Conservation (phyloP, 2,113 vertebrate species). For the Atlantisia rogersi region DNA sequence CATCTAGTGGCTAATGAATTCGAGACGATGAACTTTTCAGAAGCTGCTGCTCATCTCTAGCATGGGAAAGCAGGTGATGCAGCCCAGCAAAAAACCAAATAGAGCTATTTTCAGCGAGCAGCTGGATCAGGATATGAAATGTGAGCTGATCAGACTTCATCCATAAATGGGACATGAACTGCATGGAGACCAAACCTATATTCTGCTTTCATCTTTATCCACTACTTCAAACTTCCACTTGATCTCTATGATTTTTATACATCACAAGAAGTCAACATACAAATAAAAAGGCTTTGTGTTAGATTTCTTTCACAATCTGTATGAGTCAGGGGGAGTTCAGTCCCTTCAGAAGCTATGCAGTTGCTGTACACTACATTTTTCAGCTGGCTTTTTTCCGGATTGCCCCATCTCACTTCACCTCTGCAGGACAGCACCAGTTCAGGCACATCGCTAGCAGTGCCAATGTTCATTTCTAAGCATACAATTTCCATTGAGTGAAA, state of each 20-base stretch:
- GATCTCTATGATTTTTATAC: background rate
- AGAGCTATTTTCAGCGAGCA: background rate
- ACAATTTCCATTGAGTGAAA: background rate
- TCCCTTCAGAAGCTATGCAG: background rate
- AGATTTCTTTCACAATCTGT: background rate
- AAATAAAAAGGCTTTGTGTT: background rate
- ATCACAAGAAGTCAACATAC: background rate
- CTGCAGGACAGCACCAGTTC: background rate
- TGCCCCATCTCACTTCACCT: background rate
- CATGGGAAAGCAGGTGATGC: background rate
- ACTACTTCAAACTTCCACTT: background rate
- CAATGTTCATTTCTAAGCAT: background rate
- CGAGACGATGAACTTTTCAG: background rate
- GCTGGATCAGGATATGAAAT: background rate
- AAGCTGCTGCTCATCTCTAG: background rate
- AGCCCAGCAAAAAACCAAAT: background rate
- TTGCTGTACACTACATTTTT: background rate
- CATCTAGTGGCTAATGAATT: constrained; percentile 72
- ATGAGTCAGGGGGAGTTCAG: background rate
- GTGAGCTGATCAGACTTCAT: background rate
- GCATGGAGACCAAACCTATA: background rate
- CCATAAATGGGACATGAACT: background rate
- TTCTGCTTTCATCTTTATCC: background rate
- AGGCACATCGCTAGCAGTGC: background rate
- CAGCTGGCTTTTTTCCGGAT: background rate